Conservation (phyloP, 2,888 invertebrate genomes). For the Agrypnus murinus region DNA sequence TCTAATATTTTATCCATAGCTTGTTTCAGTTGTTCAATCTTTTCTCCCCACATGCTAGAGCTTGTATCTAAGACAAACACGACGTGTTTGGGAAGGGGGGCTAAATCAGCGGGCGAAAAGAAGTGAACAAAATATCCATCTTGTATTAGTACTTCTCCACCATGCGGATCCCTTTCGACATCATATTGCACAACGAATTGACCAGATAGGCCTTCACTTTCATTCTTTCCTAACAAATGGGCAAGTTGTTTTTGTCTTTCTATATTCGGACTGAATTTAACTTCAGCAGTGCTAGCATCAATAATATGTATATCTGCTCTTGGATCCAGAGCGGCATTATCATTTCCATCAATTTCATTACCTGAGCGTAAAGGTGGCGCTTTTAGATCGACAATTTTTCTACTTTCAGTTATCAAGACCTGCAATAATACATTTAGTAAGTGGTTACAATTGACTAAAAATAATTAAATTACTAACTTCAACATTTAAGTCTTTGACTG, state of each 20-base stretch:
- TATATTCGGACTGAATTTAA: constrained; percentile 76
- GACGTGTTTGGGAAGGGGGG: constrained; percentile 76
- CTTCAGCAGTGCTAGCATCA: constrained; percentile 62
- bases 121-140: constrained; percentile 87
- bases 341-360: constrained; percentile 77
- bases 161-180: no score
- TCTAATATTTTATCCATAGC: constrained; percentile 81
- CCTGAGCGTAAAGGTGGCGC: constrained; percentile 79
- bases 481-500: no score
- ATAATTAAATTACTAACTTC: constrained; percentile 19
- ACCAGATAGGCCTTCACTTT: constrained; percentile 74
- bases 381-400: constrained; percentile 75
- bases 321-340: constrained; percentile 70
- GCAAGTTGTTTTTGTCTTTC: constrained; percentile 75
- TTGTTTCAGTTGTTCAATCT: constrained; percentile 79
- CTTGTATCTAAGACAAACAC: no score
- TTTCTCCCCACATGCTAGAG: constrained; percentile 80
- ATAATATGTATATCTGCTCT: constrained; percentile 62
- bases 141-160: no score
- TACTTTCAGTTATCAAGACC: constrained; percentile 70
- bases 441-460: neutral
- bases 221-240: constrained; percentile 65
- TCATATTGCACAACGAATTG: constrained; percentile 83
- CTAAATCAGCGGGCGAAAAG: constrained; percentile 78
- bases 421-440: neutral